phyloP scores from a whole-genome alignment of 2,113 vertebrate species.

The Rhinogobius similis region DNA sequence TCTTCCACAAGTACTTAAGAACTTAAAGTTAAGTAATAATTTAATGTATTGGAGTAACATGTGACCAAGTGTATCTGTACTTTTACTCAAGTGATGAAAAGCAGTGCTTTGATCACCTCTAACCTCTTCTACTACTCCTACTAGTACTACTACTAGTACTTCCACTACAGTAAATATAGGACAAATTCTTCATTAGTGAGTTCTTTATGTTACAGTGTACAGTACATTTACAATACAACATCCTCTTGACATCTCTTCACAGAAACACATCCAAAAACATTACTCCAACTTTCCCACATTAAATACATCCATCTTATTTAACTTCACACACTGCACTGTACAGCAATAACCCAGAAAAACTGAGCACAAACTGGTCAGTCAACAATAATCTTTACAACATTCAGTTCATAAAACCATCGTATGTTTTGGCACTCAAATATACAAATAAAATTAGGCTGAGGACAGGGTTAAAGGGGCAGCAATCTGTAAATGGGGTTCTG shows the following conservation, averaged over 20 bases:
- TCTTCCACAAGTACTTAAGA: too few species aligned
- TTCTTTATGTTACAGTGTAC: slow-evolving; percentile 12
- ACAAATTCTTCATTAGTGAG: slow-evolving; percentile 11
- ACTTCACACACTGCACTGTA: not conserved
- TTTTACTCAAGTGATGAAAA: too few species aligned
- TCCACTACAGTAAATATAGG: not conserved
- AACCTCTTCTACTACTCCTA: too few species aligned
- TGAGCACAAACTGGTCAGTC: not conserved
- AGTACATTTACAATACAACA: slow-evolving; percentile 1
- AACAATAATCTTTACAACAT: not conserved
- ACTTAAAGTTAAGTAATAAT: too few species aligned
- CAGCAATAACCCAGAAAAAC: not conserved
- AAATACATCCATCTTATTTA: not conserved
- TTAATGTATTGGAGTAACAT: too few species aligned
- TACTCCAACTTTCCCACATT: not conserved
- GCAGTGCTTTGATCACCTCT: too few species aligned
- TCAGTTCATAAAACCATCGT: not conserved
- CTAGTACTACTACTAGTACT: too few species aligned
- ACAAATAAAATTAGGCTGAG: not conserved
- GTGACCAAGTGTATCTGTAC: too few species aligned
- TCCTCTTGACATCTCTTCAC: not conserved
- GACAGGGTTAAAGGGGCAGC: not conserved
- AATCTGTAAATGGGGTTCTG: not conserved
- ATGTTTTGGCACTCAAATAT: slow-evolving; percentile 16
- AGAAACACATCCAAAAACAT: not conserved